Evolutionary conservation across 2,888 invertebrate genomes (phyloP).

Genomic region (Drosophila melanosoma): DNA sequence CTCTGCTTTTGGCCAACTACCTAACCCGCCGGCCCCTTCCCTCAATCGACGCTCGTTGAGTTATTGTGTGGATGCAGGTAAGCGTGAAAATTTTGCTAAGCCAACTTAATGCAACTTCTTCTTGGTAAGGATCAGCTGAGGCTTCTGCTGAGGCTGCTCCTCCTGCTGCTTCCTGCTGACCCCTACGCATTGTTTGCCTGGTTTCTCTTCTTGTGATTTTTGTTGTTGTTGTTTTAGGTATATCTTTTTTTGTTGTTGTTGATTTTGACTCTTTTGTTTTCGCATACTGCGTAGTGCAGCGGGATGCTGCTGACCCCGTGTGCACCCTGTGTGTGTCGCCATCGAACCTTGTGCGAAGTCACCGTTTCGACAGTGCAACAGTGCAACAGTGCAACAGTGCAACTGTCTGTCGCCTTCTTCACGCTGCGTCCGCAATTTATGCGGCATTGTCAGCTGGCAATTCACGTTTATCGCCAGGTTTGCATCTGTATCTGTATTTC

Average conservation of each 20-base stretch:
- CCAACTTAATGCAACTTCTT: slow-evolving; percentile 78
- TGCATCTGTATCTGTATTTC: slow-evolving; percentile 24
- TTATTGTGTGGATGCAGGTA: slow-evolving; percentile 66
- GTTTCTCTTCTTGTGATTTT: slow-evolving; percentile 12
- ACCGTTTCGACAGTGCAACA: not conserved
- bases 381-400: slow-evolving; percentile 1
- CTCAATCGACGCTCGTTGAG: slow-evolving; percentile 8
- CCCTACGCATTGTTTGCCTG: slow-evolving; percentile 61
- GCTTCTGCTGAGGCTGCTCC: slow-evolving; percentile 2
- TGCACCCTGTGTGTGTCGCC: slow-evolving; percentile 15
- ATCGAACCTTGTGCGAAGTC: slow-evolving; percentile 19
- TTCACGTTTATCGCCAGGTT: slow-evolving; percentile 46
- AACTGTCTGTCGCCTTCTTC: slow-evolving; percentile 14
- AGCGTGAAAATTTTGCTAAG: slow-evolving; percentile 81
- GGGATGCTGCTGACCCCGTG: slow-evolving; percentile 36
- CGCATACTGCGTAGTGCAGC: slow-evolving; percentile 17
- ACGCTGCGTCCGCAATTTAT: slow-evolving; percentile 52
- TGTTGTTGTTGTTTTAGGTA: not conserved
- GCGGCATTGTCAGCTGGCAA: slow-evolving; percentile 43
- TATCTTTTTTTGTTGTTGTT: not conserved
- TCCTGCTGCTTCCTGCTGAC: slow-evolving; percentile 45
- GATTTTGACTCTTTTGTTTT: slow-evolving; percentile 32
- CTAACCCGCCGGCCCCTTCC: not conserved
- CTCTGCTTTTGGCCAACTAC: slow-evolving; percentile 19
- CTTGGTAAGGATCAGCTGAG: slow-evolving; percentile 19